Evolutionary conservation across 1,140 invertebrate genomes (phyloP).

Genomic region (Panagrolaimus sp.): DNA sequence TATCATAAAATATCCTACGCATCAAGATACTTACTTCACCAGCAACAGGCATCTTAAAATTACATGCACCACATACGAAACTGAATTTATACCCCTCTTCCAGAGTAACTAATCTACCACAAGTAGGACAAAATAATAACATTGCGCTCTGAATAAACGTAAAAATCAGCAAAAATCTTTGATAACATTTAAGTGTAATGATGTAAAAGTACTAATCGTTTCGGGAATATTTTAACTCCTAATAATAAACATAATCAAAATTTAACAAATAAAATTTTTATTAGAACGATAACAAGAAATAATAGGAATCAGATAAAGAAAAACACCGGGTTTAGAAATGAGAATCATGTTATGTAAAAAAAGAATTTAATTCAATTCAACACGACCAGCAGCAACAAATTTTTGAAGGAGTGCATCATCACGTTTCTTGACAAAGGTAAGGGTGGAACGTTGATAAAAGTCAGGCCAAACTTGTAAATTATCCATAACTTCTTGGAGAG

Average conservation of each 20-base stretch:
- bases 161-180: too few species aligned
- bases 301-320: too few species aligned
- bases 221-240: too few species aligned
- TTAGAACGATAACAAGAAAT: too few species aligned
- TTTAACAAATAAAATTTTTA: too few species aligned
- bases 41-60: slow-evolving; percentile 23
- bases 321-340: too few species aligned
- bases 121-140: slow-evolving; percentile 26
- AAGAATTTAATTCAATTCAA: neutral
- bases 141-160: neutral
- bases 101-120: slow-evolving; percentile 20
- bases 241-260: too few species aligned
- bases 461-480: slow-evolving; percentile 76
- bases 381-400: neutral
- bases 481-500: slow-evolving; percentile 80
- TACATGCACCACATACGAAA: slow-evolving; percentile 22
- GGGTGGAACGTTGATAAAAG: slow-evolving; percentile 76
- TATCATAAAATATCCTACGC: too few species aligned
- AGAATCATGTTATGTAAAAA: too few species aligned
- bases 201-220: too few species aligned
- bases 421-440: slow-evolving; percentile 62
- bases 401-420: slow-evolving; percentile 33
- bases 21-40: neutral
- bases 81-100: slow-evolving; percentile 16
- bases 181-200: too few species aligned